Evolutionary conservation across 2,888 invertebrate species (phyloP).

Genomic region (Trissolcus brochymenae): DNA sequence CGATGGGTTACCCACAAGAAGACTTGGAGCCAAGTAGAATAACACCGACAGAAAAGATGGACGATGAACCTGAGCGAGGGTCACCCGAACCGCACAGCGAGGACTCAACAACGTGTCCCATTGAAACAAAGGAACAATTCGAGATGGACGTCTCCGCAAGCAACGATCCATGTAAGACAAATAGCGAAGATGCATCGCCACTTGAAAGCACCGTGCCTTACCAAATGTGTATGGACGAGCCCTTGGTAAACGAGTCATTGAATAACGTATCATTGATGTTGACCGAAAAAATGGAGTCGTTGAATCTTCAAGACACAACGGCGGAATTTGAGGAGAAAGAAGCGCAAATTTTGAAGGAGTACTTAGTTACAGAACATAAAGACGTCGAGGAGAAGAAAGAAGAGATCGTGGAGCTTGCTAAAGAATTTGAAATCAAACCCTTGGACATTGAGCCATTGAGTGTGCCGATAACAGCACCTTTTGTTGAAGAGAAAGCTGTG

Average conservation of each 20-base stretch:
- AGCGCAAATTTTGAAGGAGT: conserved; percentile 54
- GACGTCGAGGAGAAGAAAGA: conserved; percentile 58
- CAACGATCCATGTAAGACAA: conserved; percentile 28
- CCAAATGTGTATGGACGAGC: background rate
- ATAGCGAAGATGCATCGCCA: conserved; percentile 23
- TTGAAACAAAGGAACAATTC: conserved; percentile 29
- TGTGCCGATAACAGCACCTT: background rate
- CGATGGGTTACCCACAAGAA: background rate
- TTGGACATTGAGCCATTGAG: conserved; percentile 59
- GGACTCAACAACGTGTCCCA: conserved; percentile 43
- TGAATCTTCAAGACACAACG: conserved; percentile 39
- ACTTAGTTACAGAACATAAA: conserved; percentile 54
- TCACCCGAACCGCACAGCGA: conserved; percentile 19
- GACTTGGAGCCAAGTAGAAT: background rate
- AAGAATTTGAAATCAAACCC: conserved; percentile 55
- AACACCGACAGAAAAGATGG: background rate
- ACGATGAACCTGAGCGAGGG: conserved; percentile 5
- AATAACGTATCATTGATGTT: background rate
- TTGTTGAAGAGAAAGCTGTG: background rate
- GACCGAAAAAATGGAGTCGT: background rate
- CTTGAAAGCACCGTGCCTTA: conserved; percentile 34
- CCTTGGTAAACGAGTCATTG: background rate
- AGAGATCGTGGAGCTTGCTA: conserved; percentile 57
- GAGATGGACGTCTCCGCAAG: conserved; percentile 11
- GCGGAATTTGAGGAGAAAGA: conserved; percentile 50